Evolutionary conservation across 92 coral and sea anemone genomes (phyloP), one percentile per base, ranked within the genome.

Genomic region (Epizoanthus stellaris): DNA sequence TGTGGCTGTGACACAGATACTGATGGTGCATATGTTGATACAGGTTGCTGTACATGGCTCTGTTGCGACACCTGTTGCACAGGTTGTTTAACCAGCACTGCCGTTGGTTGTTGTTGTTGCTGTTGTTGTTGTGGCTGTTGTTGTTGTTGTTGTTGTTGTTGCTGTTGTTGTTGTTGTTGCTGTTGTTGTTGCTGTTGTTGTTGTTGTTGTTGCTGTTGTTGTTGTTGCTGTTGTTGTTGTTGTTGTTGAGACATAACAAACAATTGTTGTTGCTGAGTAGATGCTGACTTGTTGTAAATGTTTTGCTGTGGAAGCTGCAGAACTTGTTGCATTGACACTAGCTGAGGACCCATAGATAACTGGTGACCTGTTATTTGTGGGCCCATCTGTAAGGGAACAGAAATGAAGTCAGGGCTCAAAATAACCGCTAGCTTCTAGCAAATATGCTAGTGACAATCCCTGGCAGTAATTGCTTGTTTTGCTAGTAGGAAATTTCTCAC

Each of bases 131-230:
- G 39, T 23, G 19, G 80, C 19, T 76, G 81, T 16, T 74, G 80
- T n/a, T 76, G 82, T 60, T 49, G 17, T 23, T 49, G 80, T 38
- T 76, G 81, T 6, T 74, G 80, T 10, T 76, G 82, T 1, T 49
- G 54, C 34, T 76, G 81, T 36, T 76, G 81, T 58, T 76, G 81
- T 23, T 75, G 80, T 6, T 75, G 80, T 15, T 75, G 64, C 8
- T 76, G 83, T 5, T 79, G 72, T 2, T 47, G 39, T 8, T 47
- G 80, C 11, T 76, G 81, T 16, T 74, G 80, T n/a, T 76, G 82
- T 58, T 52, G 56, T 0, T 47, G 54, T 34, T 76, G 81, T 45
- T 2, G 68, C 1, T 74, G 80, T n/a, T 60, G 82, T 34, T 49
- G 56, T 9, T 47, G 54, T 49, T 76, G 81, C 23, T 2, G 68